phyloP scores from a whole-genome alignment of 2,888 invertebrate species.

The Strigamia crassipes region DNA sequence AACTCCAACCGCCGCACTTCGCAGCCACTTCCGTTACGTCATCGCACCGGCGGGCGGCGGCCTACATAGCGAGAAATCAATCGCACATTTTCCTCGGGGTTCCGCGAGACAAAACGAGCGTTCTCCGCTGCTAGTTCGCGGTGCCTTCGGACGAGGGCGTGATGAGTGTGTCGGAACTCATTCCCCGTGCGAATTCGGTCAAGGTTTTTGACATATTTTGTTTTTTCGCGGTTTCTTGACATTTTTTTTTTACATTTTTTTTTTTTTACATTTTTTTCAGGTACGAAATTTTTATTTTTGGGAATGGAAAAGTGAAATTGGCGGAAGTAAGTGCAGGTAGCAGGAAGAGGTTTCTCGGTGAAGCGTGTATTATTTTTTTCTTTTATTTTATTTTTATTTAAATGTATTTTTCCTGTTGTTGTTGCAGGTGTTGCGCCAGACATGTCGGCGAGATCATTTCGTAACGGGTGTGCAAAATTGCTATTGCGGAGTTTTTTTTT shows the following conservation, averaged over 20 bases:
- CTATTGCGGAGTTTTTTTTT: not conserved
- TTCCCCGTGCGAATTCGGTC: not conserved
- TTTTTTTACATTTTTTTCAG: not conserved
- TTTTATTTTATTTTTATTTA: not conserved
- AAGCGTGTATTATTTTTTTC: not conserved
- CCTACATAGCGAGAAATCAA: not conserved
- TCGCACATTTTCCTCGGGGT: not conserved
- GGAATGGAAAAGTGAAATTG: not conserved
- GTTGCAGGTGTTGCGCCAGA: constrained; percentile 32
- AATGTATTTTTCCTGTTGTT: not conserved
- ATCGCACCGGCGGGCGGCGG: not conserved
- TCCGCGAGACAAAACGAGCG: not conserved
- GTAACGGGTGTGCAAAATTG: not conserved
- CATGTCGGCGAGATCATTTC: constrained; percentile 2
- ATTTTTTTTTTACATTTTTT: not conserved
- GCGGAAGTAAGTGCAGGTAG: constrained; percentile 19
- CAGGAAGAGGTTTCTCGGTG: constrained; percentile 1
- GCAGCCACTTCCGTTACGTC: constrained; percentile 25
- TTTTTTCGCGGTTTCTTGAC: not conserved
- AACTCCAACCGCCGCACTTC: not conserved
- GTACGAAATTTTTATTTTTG: no score
- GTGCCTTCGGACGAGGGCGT: no score
- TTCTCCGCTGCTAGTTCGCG: no score
- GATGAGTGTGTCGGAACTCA: not conserved
- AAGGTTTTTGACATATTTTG: not conserved